phyloP scores from a whole-genome alignment of 2,888 invertebrate genomes.

The Drosophila melanosoma region DNA sequence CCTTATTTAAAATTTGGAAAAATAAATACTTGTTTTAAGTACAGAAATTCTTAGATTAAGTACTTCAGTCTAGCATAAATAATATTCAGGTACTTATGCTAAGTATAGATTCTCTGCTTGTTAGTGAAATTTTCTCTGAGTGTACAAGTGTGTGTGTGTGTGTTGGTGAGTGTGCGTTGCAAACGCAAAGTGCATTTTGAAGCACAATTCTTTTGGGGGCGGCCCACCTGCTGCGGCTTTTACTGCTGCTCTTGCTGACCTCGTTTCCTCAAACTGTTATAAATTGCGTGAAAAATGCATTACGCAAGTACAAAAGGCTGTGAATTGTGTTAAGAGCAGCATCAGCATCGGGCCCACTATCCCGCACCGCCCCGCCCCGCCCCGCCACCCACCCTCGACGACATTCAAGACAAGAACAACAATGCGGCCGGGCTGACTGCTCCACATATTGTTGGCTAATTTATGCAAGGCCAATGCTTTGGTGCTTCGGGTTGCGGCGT shows the following conservation, averaged over 20 bases:
- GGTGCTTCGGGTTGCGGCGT: constrained; percentile 45
- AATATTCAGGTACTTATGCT: not conserved
- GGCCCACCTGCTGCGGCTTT: constrained; percentile 61
- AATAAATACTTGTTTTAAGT: not conserved
- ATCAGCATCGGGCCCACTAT: constrained; percentile 1
- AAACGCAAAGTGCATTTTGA: constrained; percentile 43
- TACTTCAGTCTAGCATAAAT: not conserved
- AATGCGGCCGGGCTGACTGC: constrained; percentile 57
- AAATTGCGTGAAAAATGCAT: constrained; percentile 79
- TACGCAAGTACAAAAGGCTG: constrained; percentile 78
- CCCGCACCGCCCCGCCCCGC: not conserved
- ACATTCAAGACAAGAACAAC: constrained; percentile 21
- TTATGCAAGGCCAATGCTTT: constrained; percentile 66
- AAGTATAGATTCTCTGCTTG: not conserved
- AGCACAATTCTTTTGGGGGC: constrained; percentile 46
- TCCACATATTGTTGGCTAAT: constrained; percentile 72
- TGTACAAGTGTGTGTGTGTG: constrained; percentile 1
- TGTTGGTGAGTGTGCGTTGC: constrained; percentile 60
- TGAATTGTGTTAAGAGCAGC: constrained; percentile 69
- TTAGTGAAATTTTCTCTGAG: not conserved
- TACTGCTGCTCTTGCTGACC: constrained; percentile 57
- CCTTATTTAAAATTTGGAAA: not conserved
- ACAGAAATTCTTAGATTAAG: not conserved
- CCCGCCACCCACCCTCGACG: not conserved
- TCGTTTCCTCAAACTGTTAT: constrained; percentile 70